These are phyloP conservation scores for Thoracochromis brauschi DNA, from an alignment of 2,113 vertebrate species.

Conservation along the genomic window DNA sequence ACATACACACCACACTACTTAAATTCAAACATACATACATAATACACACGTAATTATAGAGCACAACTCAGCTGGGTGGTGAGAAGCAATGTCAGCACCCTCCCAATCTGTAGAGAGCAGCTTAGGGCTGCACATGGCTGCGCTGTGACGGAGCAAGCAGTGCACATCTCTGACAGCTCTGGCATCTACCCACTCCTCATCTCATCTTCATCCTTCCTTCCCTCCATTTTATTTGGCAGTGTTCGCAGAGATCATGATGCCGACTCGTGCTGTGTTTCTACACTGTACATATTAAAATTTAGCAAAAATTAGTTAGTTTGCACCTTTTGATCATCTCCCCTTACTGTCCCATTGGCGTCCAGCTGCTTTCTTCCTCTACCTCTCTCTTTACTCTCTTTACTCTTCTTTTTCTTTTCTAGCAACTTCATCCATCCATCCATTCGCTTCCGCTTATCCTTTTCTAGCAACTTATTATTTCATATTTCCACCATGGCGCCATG, in stretches of 20 bases:
- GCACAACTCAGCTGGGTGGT: not conserved
- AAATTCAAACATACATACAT: not conserved
- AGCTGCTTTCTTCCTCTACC: not conserved
- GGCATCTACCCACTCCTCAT: conserved; percentile 31
- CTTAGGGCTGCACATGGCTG: conserved; percentile 45
- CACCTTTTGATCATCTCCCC: not conserved
- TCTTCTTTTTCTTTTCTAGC: not conserved
- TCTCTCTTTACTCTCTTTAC: not conserved
- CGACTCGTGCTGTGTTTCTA: not conserved
- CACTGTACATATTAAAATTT: not conserved
- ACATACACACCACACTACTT: not conserved
- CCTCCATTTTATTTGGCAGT: conserved; percentile 5
- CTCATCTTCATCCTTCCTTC: conserved; percentile 14
- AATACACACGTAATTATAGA: not conserved
- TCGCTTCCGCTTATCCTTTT: no score
- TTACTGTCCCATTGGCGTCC: not conserved
- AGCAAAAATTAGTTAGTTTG: not conserved
- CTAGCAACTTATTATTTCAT: not conserved
- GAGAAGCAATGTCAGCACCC: conserved; percentile 30
- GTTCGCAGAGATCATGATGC: not conserved
- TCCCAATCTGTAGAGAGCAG: conserved; percentile 43
- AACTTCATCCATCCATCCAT: no score
- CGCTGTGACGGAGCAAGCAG: conserved; percentile 24
- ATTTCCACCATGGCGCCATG: not conserved
- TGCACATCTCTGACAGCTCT: conserved; percentile 40